phyloP scores from a whole-genome alignment of 2,113 vertebrate genomes.

The Stictonetta naevosa region DNA sequence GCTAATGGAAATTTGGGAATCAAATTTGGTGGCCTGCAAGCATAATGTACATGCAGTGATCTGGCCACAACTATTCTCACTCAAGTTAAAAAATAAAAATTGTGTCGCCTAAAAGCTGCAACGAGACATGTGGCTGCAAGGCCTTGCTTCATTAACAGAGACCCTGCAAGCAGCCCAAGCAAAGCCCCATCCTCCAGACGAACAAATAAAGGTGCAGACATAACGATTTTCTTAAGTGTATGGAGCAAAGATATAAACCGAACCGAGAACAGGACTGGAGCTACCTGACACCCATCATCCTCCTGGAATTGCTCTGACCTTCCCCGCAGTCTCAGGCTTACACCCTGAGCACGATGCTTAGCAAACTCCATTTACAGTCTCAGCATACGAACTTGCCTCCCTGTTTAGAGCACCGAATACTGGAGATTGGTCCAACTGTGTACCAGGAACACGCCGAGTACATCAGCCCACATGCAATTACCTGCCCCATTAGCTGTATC shows the following conservation, averaged over 20 bases:
- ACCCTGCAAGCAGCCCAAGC: neutral
- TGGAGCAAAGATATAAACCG: neutral
- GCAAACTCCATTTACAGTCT: neutral
- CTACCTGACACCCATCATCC: neutral
- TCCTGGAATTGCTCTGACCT: neutral
- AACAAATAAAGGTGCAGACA: neutral
- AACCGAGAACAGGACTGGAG: neutral
- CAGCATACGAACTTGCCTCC: neutral
- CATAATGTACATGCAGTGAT: neutral
- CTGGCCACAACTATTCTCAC: neutral
- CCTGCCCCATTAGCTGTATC: neutral
- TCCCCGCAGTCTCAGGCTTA: neutral
- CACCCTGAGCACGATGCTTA: rapidly evolving
- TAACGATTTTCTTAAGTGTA: neutral
- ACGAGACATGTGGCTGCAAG: neutral
- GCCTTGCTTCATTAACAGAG: neutral
- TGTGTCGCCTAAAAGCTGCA: neutral
- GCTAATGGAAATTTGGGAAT: slow-evolving; percentile 10
- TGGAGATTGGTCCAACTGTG: neutral
- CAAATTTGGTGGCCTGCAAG: neutral
- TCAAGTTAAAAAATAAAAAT: neutral
- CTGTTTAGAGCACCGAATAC: neutral
- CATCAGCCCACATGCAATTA: neutral
- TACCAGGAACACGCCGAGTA: rapidly evolving
- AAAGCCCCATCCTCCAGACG: neutral